Evolutionary conservation across 2,113 vertebrate species (phyloP).

Genomic region (Eudyptes chrysolophus): DNA sequence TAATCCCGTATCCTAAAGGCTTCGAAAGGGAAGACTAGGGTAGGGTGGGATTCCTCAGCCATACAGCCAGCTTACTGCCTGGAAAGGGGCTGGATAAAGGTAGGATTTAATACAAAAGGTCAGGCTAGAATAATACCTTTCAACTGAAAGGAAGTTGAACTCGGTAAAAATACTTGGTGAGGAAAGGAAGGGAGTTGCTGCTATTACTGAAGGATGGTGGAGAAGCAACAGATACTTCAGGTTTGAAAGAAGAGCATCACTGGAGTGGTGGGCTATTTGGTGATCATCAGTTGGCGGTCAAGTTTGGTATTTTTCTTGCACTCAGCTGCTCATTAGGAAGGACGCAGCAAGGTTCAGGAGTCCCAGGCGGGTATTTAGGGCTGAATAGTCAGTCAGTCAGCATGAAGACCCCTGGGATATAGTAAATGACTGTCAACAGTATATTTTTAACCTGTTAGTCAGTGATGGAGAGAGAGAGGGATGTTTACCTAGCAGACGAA

Average conservation of each 20-base stretch:
- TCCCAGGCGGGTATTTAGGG: background rate
- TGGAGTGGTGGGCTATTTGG: background rate
- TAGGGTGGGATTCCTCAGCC: background rate
- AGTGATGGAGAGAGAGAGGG: background rate
- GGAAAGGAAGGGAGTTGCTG: background rate
- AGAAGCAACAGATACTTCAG: background rate
- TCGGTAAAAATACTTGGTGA: background rate
- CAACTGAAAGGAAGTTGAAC: conserved; percentile 7
- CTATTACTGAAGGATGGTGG: background rate
- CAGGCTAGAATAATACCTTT: conserved; percentile 8
- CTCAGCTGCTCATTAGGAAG: background rate
- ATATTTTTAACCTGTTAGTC: background rate
- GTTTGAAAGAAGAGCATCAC: background rate
- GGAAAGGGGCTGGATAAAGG: conserved; percentile 18
- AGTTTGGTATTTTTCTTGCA: background rate
- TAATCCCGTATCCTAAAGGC: conserved; percentile 14
- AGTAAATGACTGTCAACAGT: background rate
- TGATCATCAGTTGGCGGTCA: background rate
- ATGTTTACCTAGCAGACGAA: background rate
- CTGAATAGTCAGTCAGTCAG: background rate
- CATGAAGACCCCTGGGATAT: background rate
- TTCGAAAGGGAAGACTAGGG: background rate
- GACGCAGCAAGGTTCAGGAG: background rate
- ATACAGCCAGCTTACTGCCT: background rate
- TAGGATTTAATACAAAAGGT: conserved; percentile 30